Base-by-base conservation (phyloP, 2,888 invertebrate species). In the Crioceris asparagi region DNA sequence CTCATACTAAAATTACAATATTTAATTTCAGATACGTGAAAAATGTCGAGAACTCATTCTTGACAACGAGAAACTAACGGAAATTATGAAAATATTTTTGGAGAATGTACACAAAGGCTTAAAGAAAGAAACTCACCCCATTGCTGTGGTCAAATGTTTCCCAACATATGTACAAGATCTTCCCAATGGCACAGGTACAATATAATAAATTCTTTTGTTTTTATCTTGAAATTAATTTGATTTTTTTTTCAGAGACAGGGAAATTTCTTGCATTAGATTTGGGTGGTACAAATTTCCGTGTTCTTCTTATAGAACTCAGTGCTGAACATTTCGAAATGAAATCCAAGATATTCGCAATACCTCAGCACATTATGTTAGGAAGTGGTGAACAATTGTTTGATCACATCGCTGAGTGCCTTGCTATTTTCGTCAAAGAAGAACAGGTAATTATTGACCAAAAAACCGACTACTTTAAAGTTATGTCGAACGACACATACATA, bases 221-320 rank as follows among this genome's bases (percentile, higher is more conserved):
- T 25, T 25, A 11, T 12, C n/a, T 7, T 4, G 26, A 12, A 27
- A 14, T 27, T 27, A 29, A 30, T 5, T 27, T 15, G 7, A 5
- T 2, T 19, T 21, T 15, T 11, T 25, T 43, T 40, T 12, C 39
- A 80, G 93, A 94, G 69, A 74, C 76, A 44, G 96, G 97, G 44
- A 88, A 92, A 70, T 96, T 93, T 65, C 69, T 98, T 59, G 96
- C 97, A 6, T 73, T 98, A 56, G 97, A 98, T 70, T 74, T 98
- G 59, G 97, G 97, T 36, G 97, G 97, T 34, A 97, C 96, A 35
- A 97, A 98, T 66, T 97, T 97, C 71, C 79, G 96, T 52, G 94
- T 97, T 11, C 71, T 97, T 47, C 75, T 94, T 40, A 91, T 98
- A 61, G 83, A 86, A 54, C 69, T 96, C 56, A 80, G 83, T 44